Evolutionary conservation across 2,888 invertebrate genomes (phyloP).

Genomic region (Cetonia aurata): DNA sequence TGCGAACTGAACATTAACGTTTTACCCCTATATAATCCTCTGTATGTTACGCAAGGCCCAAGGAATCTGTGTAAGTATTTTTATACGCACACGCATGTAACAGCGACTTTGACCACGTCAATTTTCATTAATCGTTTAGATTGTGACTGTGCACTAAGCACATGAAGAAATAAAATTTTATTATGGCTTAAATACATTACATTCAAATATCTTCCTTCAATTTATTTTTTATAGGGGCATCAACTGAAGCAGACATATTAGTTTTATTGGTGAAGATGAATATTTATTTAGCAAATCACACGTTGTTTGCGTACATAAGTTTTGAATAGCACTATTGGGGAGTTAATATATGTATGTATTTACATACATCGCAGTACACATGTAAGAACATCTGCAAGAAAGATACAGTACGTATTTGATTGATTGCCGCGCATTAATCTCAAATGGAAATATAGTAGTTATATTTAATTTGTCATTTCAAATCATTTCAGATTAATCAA

Average conservation of each 20-base stretch:
- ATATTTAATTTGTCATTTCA: slow-evolving; percentile 18
- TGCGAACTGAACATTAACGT: background rate
- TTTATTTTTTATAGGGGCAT: slow-evolving; percentile 31
- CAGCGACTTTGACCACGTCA: slow-evolving; percentile 23
- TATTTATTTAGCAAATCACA: too few relatives aligned
- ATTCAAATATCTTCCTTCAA: background rate
- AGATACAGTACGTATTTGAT: slow-evolving; percentile 6
- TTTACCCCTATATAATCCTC: background rate
- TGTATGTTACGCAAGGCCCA: too few relatives aligned
- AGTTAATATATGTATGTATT: too few relatives aligned
- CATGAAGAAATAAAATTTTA: slow-evolving; percentile 22
- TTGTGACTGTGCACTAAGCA: slow-evolving; percentile 10
- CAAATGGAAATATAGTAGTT: slow-evolving; percentile 9
- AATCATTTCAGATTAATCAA: background rate
- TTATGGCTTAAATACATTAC: slow-evolving; percentile 8
- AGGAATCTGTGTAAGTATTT: background rate
- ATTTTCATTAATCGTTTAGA: slow-evolving; percentile 31
- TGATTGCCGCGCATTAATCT: slow-evolving; percentile 3
- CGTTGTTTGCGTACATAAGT: too few relatives aligned
- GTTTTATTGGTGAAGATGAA: too few relatives aligned
- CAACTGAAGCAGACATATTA: slow-evolving; percentile 1
- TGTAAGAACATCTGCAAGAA: slow-evolving; percentile 16
- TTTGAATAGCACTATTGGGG: too few relatives aligned
- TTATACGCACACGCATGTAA: background rate
- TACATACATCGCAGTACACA: too few relatives aligned